These are phyloP conservation scores for Bibio marci DNA, from an alignment of 2,888 invertebrate genomes.

Conservation along the genomic window DNA sequence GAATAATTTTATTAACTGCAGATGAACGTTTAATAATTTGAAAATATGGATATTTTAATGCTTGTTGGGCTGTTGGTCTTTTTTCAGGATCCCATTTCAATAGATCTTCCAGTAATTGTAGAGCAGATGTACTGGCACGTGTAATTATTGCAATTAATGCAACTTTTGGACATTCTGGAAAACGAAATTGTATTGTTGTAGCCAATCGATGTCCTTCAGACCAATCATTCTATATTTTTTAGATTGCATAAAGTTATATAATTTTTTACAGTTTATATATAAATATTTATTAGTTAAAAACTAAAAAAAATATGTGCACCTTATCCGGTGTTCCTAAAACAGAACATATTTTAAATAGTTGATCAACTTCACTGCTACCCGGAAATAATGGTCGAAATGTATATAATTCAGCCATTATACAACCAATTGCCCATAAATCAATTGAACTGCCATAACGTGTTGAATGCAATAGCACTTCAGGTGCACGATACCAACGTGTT, in stretches of 20 bases:
- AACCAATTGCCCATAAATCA: slow-evolving; percentile 96
- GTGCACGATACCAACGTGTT: slow-evolving; percentile 57
- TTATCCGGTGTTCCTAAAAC: slow-evolving; percentile 83
- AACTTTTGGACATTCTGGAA: slow-evolving; percentile 74
- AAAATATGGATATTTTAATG: slow-evolving; percentile 48
- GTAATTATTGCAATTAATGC: slow-evolving; percentile 65
- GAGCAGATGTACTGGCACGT: slow-evolving; percentile 64
- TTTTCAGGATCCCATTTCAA: slow-evolving; percentile 84
- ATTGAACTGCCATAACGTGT: slow-evolving; percentile 93
- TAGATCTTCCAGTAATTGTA: slow-evolving; percentile 70
- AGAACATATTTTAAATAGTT: slow-evolving; percentile 87
- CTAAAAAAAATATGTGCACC: slow-evolving; percentile 27
- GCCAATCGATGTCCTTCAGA: slow-evolving; percentile 89
- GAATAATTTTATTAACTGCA: slow-evolving; percentile 12
- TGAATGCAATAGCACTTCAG: slow-evolving; percentile 70
- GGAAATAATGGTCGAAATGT: slow-evolving; percentile 90
- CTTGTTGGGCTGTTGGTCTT: slow-evolving; percentile 79
- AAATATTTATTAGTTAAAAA: neutral
- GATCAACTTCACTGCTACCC: slow-evolving; percentile 92
- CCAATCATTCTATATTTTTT: slow-evolving; percentile 77
- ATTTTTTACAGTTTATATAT: neutral
- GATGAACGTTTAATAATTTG: slow-evolving; percentile 25
- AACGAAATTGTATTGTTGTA: slow-evolving; percentile 85
- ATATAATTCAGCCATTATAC: slow-evolving; percentile 94
- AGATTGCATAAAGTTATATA: slow-evolving; percentile 3